Conservation (phyloP, 1,140 invertebrate species). For the Drosophila guanche region DNA sequence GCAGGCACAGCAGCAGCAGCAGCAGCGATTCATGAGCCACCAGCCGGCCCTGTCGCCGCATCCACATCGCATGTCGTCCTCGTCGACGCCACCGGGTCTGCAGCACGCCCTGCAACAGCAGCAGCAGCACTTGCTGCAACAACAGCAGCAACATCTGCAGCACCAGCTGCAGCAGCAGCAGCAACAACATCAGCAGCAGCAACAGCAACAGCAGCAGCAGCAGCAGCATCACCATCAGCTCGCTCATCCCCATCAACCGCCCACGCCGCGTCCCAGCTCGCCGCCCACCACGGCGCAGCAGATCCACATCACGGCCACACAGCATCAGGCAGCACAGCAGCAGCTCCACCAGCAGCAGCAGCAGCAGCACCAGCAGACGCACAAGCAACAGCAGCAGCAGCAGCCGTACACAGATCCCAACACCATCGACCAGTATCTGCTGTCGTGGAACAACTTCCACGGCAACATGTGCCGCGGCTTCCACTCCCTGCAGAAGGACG, state of each 20-base stretch:
- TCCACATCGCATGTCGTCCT: conserved; percentile 61
- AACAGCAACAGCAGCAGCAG: conserved; percentile 62
- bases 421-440: conserved; percentile 85
- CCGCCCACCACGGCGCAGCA: conserved; percentile 78
- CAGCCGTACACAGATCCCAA: conserved; percentile 80
- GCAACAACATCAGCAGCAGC: conserved; percentile 58
- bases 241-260: conserved; percentile 65
- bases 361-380: conserved; percentile 63
- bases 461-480: conserved; percentile 87
- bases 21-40: conserved; percentile 62
- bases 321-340: conserved; percentile 79
- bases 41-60: conserved; percentile 68
- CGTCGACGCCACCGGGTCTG: conserved; percentile 65
- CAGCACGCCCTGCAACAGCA: conserved; percentile 75
- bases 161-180: conserved; percentile 45
- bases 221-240: conserved; percentile 70
- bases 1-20: conserved; percentile 63
- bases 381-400: conserved; percentile 54
- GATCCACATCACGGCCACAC: conserved; percentile 76
- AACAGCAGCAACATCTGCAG: conserved; percentile 59
- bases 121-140: conserved; percentile 63
- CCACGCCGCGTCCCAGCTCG: conserved; percentile 62
- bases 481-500: conserved; percentile 87
- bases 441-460: conserved; percentile 89
- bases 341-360: conserved; percentile 73